Conservation (phyloP, 1,140 invertebrate species). For the Halictus rubicundus region DNA sequence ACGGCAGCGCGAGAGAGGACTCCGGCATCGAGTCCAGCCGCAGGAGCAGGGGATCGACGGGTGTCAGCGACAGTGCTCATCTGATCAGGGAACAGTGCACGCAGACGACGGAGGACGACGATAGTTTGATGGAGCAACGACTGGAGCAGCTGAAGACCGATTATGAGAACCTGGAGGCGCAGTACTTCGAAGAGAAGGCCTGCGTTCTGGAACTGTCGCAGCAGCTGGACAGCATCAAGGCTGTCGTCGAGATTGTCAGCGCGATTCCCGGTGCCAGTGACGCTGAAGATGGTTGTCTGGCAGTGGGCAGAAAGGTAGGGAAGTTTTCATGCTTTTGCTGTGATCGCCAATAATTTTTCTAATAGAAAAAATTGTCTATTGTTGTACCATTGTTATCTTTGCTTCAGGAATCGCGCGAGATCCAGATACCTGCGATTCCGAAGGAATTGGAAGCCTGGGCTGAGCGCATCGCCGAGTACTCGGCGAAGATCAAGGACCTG, state of each 20-base stretch:
- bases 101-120: constrained; percentile 10
- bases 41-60: constrained; percentile 36
- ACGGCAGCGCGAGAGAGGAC: constrained; percentile 67
- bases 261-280: too few relatives aligned
- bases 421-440: constrained; percentile 56
- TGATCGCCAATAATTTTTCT: too few relatives aligned
- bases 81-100: constrained; percentile 36
- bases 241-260: background rate
- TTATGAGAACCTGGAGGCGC: constrained; percentile 55
- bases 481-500: constrained; percentile 63
- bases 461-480: constrained; percentile 57
- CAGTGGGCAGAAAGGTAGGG: too few relatives aligned
- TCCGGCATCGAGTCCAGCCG: constrained; percentile 61
- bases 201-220: background rate
- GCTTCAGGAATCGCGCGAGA: constrained; percentile 23
- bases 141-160: constrained; percentile 62
- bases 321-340: too few relatives aligned
- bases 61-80: background rate
- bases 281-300: too few relatives aligned
- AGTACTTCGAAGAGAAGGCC: constrained; percentile 58
- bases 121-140: background rate
- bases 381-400: too few relatives aligned
- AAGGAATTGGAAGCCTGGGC: constrained; percentile 53
- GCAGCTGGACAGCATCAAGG: too few relatives aligned
- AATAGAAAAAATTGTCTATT: too few relatives aligned